Evolutionary conservation across 2,888 invertebrate species (phyloP).

Genomic region (Platypus cylindrus): DNA sequence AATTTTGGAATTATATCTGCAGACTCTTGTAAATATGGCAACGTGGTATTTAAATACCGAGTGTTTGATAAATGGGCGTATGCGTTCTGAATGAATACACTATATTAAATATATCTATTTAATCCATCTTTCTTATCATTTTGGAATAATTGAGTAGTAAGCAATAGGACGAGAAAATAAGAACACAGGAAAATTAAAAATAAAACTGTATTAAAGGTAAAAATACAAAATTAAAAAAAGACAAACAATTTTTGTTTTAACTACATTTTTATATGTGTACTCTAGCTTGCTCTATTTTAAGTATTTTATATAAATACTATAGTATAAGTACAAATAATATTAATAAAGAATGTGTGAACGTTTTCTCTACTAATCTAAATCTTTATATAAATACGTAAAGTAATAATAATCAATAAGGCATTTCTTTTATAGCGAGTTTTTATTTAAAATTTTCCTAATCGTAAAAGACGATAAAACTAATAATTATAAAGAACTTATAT

Average conservation of each 20-base stretch:
- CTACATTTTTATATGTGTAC: conserved; percentile 28
- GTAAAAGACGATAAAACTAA: no score
- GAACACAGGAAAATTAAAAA: conserved; percentile 22
- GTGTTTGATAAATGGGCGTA: no score
- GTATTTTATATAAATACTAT: conserved; percentile 29
- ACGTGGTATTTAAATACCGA: no score
- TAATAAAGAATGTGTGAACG: conserved; percentile 21
- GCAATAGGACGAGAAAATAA: no score
- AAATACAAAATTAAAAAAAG: conserved; percentile 34
- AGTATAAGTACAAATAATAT: conserved; percentile 30
- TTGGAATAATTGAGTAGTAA: no score
- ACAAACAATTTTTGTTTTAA: conserved; percentile 23
- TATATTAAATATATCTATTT: no score
- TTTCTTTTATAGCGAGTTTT: conserved; percentile 10
- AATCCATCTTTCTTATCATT: no score
- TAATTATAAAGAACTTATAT: conserved; percentile 9
- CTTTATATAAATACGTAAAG: conserved; percentile 9
- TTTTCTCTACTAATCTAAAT: conserved; percentile 10
- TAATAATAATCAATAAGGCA: conserved; percentile 12
- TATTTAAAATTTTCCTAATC: no score
- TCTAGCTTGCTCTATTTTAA: conserved; percentile 30
- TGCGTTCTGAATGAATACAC: no score
- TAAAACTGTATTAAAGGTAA: conserved; percentile 35
- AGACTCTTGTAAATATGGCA: no score
- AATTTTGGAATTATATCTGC: no score